phyloP scores from a whole-genome alignment of 2,113 vertebrate genomes.

The Corythoichthys haematopterus region DNA sequence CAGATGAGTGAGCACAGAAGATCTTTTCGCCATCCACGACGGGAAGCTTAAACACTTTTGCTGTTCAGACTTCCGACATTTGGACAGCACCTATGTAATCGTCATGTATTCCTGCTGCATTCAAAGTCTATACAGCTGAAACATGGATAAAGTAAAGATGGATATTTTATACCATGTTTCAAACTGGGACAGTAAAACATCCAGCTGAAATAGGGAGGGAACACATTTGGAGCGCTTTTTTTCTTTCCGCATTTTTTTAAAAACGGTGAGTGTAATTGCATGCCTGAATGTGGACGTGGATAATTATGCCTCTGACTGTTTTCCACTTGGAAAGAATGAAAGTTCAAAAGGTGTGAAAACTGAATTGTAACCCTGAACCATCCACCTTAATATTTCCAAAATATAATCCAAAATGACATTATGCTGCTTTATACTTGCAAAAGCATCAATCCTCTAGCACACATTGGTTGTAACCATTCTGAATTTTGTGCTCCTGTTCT shows the following conservation, averaged over 20 bases:
- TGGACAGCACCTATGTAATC: conserved; percentile 45
- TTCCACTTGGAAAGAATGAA: conserved; percentile 20
- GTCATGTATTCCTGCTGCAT: conserved; percentile 62
- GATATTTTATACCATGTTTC: conserved; percentile 67
- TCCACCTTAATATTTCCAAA: not conserved
- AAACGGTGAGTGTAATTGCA: conserved; percentile 54
- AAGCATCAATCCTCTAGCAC: conserved; percentile 26
- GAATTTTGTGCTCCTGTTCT: conserved; percentile 2
- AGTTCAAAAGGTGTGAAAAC: conserved; percentile 13
- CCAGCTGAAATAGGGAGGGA: conserved; percentile 4
- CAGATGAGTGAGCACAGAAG: conserved; percentile 14
- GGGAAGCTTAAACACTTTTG: conserved; percentile 16
- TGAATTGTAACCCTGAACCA: not conserved
- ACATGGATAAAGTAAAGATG: conserved; percentile 34
- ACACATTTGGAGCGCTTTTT: conserved; percentile 37
- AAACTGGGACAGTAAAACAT: conserved; percentile 9
- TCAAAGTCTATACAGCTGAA: conserved; percentile 59
- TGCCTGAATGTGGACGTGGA: conserved; percentile 54
- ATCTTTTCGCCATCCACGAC: conserved; percentile 31
- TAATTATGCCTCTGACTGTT: conserved; percentile 41
- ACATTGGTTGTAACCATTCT: conserved; percentile 8
- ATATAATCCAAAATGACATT: not conserved
- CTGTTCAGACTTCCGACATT: conserved; percentile 32
- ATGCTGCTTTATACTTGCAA: conserved; percentile 23
- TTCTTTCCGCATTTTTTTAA: conserved; percentile 34